Conservation (phyloP, 1,140 invertebrate genomes). For the Formica exsecta region DNA sequence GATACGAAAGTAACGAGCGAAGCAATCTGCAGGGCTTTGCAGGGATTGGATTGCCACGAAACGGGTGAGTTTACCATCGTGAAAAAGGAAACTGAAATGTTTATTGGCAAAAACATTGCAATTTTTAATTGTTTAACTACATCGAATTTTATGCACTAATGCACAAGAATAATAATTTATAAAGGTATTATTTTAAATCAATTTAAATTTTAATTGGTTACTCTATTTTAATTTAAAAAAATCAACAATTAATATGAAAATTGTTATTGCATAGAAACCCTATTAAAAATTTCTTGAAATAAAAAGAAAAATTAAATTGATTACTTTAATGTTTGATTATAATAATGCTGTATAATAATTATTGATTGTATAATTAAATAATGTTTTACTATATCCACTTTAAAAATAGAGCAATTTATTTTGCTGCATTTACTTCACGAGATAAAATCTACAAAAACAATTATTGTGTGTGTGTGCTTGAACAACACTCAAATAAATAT, state of each 20-base stretch:
- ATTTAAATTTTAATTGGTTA: not conserved
- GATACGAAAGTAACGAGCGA: slow-evolving; percentile 61
- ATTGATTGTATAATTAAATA: not conserved
- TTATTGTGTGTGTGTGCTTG: not conserved
- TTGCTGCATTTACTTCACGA: not conserved
- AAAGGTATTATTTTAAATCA: slow-evolving; percentile 21
- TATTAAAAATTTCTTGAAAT: not conserved
- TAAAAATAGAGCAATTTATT: not conserved
- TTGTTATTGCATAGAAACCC: not conserved
- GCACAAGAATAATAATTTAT: not conserved
- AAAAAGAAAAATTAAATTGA: not conserved
- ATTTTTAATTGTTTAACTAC: slow-evolving; percentile 22
- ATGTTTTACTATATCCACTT: not conserved
- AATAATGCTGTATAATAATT: not conserved
- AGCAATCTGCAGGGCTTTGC: slow-evolving; percentile 52
- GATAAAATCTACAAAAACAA: not conserved
- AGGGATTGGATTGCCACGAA: slow-evolving; percentile 10
- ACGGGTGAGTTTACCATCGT: slow-evolving; percentile 14
- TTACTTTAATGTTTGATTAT: not conserved
- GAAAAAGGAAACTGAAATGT: not conserved
- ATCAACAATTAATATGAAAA: not conserved
- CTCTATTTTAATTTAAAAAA: slow-evolving; percentile 18
- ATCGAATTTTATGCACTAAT: not conserved
- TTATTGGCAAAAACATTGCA: not conserved
- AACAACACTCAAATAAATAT: slow-evolving; percentile 38